phyloP scores from a whole-genome alignment of 2,113 vertebrate genomes.

The Podarcis muralis region DNA sequence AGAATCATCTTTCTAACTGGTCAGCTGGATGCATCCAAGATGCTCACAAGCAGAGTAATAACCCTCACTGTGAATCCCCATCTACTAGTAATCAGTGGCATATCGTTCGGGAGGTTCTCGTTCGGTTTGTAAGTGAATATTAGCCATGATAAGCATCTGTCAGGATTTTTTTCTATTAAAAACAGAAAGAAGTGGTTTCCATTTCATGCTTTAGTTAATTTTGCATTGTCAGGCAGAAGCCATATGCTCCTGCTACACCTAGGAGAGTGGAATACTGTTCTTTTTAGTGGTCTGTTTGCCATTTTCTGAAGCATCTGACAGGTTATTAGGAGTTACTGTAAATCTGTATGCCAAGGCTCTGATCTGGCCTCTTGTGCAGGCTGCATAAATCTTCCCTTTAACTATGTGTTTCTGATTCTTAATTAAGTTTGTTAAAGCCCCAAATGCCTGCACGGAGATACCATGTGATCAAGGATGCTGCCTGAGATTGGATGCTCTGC shows the following conservation, averaged over 20 bases:
- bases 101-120: not conserved
- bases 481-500: not conserved
- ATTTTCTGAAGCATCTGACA: slow-evolving; percentile 27
- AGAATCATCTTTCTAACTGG: no score
- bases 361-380: not conserved
- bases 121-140: not conserved
- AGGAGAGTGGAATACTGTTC: not conserved
- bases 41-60: not conserved
- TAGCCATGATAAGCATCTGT: not conserved
- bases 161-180: not conserved
- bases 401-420: accelerated
- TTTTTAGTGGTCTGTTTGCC: not conserved
- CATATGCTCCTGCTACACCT: slow-evolving; percentile 1
- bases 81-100: not conserved
- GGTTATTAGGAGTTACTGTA: not conserved
- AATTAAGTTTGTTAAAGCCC: not conserved
- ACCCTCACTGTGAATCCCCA: not conserved
- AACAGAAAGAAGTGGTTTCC: not conserved
- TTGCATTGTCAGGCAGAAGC: slow-evolving; percentile 8
- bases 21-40: not conserved
- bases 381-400: not conserved
- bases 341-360: not conserved
- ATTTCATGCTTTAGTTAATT: slow-evolving; percentile 19
- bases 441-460: not conserved
- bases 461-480: not conserved